Evolutionary conservation across 2,113 vertebrate species (phyloP), one percentile per base, ranked within the genome.

Genomic region (Xenotilapia flavipinnis): DNA sequence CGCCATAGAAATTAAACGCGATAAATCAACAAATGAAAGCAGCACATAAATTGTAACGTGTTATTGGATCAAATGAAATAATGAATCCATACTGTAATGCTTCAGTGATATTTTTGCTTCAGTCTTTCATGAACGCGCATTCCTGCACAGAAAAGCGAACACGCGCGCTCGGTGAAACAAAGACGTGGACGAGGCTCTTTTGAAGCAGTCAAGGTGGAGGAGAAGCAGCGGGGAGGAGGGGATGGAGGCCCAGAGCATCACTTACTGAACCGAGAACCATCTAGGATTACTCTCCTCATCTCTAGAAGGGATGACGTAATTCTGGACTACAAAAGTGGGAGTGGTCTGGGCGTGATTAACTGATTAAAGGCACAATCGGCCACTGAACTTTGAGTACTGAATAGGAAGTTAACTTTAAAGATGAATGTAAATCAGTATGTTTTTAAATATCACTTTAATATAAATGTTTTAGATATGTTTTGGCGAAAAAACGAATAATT

Each of bases 261-360:
- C 83, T 90, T 89, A 87, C 85, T 93, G 86, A 89, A 90, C 45
- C 55, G 86, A 83, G 84, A 38, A 88, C 56, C 82, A 86, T 51
- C 86, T 68, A 90, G 88, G 84, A 91, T 90, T 91, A 88, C 90
- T 90, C 14, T 38, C 58, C 77, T 73, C 54, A 60, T 86, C 81
- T 77, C 79, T 86, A 84, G 90, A 90, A 47, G 19, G 17, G 33
- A 89, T 96, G 95, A 97, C 94, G 92, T 96, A 91, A 97, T 70
- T 82, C 83, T 87, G 19, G 56, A 83, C 85, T 86, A 13, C 80
- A 56, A 5, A 10, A 88, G 86, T 89, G 89, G 95, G 95, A 90
- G 94, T 94, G 92, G 91, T 81, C 70, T 68, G 28, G 8, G 31
- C 15, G 38, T 93, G 93, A 94, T 82, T 87, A 91, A 93, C 92